Conservation (phyloP, 2,797 vertebrate species). For the Poecile montanus region DNA sequence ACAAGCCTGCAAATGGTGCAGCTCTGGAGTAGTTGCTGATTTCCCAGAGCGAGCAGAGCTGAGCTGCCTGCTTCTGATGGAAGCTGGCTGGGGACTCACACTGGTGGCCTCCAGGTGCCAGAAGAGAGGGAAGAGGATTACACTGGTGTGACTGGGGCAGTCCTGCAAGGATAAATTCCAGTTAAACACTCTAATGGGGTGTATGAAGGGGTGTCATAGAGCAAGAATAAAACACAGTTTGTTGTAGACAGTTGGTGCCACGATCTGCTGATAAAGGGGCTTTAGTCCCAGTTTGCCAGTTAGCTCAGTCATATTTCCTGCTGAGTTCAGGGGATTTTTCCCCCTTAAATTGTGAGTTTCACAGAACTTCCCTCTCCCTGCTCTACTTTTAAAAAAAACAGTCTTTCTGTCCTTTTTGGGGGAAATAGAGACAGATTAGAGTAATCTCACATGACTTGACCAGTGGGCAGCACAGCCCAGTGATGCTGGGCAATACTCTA, state of each 20-base stretch:
- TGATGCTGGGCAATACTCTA: conserved; percentile 38
- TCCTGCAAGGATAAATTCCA: neutral
- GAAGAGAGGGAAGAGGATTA: neutral
- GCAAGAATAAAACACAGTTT: neutral
- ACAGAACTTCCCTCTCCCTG: neutral
- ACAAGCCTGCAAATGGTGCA: neutral
- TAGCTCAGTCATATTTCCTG: neutral
- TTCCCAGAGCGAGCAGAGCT: neutral
- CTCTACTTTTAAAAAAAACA: neutral
- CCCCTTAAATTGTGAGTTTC: neutral
- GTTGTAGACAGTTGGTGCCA: neutral
- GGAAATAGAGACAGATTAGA: conserved; percentile 27
- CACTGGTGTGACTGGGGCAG: neutral
- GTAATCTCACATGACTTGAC: conserved; percentile 6
- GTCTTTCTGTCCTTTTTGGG: neutral
- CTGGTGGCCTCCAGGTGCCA: neutral
- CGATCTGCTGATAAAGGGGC: neutral
- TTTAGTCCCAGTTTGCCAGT: neutral
- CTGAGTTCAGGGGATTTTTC: neutral
- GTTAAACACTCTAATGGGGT: neutral
- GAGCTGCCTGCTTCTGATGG: neutral
- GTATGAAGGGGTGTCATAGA: neutral
- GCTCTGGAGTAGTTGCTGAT: neutral
- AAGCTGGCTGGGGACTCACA: neutral
- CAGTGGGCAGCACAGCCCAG: neutral